Evolutionary conservation across 2,113 vertebrate species (phyloP).

Genomic region (Synchiropus splendidus): DNA sequence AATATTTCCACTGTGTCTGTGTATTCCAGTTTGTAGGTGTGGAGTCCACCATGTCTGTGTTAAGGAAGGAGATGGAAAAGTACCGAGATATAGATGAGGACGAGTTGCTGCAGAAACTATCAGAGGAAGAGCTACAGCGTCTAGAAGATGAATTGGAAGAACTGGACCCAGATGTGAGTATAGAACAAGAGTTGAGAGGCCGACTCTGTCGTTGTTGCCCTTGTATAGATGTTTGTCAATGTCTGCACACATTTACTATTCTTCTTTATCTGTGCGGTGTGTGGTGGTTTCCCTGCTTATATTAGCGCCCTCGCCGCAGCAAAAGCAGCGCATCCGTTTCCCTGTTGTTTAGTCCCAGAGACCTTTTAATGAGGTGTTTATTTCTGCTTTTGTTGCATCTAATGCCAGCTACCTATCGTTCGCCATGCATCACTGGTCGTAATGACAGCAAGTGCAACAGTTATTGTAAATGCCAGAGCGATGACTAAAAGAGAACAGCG

Average conservation of each 20-base stretch:
- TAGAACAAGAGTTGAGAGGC: too few relatives aligned
- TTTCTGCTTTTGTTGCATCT: conserved; percentile 5
- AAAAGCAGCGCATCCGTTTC: not conserved
- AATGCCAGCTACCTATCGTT: not conserved
- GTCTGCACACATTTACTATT: too few relatives aligned
- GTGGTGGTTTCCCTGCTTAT: too few relatives aligned
- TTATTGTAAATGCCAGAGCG: too few relatives aligned
- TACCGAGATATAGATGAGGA: conserved; percentile 95
- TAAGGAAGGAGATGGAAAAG: conserved; percentile 89
- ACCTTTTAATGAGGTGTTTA: conserved; percentile 12
- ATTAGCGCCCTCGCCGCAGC: not conserved
- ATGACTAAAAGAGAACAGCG: too few relatives aligned
- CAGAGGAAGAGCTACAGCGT: conserved; percentile 85
- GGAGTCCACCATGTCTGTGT: conserved; percentile 69
- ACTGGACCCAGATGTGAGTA: conserved; percentile 91
- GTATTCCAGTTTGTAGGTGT: too few relatives aligned
- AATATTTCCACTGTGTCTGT: too few relatives aligned
- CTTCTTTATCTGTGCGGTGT: too few relatives aligned
- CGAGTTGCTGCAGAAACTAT: conserved; percentile 84
- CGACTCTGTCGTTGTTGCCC: too few relatives aligned
- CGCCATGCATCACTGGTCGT: too few relatives aligned
- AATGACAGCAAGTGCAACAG: too few relatives aligned
- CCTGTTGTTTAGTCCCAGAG: conserved; percentile 4
- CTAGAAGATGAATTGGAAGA: conserved; percentile 92
- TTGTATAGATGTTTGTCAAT: too few relatives aligned